Percentiles rank a stretch among this genome's conserved stretches.
Conservation (phyloP, 2,113 vertebrate species). For the Salvator merianae region DNA sequence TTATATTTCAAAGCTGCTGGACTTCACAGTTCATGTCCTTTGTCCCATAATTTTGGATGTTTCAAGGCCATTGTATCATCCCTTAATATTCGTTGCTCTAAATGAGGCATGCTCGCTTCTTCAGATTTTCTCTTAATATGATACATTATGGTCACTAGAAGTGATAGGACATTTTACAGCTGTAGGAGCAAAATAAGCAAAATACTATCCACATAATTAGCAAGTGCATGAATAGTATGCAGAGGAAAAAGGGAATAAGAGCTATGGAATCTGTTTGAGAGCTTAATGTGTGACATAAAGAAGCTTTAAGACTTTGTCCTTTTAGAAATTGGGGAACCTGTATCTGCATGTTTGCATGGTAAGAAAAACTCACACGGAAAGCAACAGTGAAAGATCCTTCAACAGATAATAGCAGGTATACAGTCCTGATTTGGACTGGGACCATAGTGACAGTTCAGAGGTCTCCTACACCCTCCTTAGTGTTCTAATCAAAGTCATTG, state of each 20-base stretch:
- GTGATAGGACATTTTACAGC: neutral
- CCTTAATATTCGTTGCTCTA: neutral
- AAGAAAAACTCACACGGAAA: neutral
- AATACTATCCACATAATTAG: neutral
- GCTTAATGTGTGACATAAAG: neutral
- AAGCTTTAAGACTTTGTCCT: neutral
- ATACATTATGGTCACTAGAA: neutral
- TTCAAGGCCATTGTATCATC: neutral
- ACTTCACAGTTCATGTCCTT: constrained; percentile 2
- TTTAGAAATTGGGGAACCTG: neutral
- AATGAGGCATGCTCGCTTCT: neutral
- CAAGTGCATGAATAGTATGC: neutral
- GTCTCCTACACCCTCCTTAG: neutral
- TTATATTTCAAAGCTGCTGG: neutral
- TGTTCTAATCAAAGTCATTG: neutral
- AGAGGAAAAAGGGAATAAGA: neutral
- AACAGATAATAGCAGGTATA: neutral
- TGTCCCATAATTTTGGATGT: neutral
- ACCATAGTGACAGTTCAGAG: neutral
- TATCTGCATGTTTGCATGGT: too few relatives aligned
- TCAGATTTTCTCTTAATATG: neutral
- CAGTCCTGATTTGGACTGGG: neutral
- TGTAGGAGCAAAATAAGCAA: neutral
- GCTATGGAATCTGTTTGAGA: neutral
- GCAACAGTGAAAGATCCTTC: neutral